Conservation (phyloP, 2,888 invertebrate species). For the Apamea crenata region DNA sequence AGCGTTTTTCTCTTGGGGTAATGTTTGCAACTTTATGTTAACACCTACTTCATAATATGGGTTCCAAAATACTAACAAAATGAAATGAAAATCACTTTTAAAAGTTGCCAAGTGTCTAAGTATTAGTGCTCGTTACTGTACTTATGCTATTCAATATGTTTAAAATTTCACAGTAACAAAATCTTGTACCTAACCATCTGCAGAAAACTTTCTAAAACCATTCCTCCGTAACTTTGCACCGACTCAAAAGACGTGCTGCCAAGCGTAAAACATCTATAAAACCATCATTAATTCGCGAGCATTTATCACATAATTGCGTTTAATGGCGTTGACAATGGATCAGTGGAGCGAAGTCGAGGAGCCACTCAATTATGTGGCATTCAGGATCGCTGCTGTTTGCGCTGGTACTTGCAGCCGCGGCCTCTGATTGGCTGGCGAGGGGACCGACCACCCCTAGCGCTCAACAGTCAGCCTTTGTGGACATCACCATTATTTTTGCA, state of each 20-base stretch:
- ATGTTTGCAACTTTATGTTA: not conserved
- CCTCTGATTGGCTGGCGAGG: constrained; percentile 84
- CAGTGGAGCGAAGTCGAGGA: constrained; percentile 75
- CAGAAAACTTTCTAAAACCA: constrained; percentile 21
- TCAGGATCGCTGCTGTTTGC: constrained; percentile 85
- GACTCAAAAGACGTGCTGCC: constrained; percentile 64
- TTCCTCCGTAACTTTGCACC: constrained; percentile 17
- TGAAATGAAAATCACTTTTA: not conserved
- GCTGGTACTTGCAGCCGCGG: constrained; percentile 78
- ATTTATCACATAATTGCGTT: constrained; percentile 86
- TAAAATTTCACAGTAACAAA: not conserved
- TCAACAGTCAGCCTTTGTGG: constrained; percentile 68
- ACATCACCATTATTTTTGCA: constrained; percentile 65
- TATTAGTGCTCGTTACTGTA: not conserved
- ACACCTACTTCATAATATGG: no score
- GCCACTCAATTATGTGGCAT: constrained; percentile 87
- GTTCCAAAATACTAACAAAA: not conserved
- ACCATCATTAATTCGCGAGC: constrained; percentile 83
- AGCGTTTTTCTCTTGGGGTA: not conserved
- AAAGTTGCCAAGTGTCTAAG: not conserved
- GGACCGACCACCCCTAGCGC: constrained; percentile 71
- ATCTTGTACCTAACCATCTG: no score
- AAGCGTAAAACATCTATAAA: constrained; percentile 84
- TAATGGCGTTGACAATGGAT: constrained; percentile 85
- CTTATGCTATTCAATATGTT: not conserved